phyloP scores from a whole-genome alignment of 1,140 invertebrate species.

The Dendrolimus kikuchii region DNA sequence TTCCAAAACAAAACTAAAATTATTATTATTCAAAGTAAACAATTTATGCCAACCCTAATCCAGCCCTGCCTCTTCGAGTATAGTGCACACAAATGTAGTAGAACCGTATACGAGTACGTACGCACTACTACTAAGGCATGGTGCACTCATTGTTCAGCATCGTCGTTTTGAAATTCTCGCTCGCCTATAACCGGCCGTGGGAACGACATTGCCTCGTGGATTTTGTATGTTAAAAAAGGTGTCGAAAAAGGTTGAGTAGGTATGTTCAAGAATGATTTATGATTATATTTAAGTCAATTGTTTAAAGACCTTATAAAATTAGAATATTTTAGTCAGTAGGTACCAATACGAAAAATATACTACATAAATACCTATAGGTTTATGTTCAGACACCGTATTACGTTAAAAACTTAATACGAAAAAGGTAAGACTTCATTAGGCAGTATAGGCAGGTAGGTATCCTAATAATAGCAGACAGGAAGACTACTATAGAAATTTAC shows the following conservation, averaged over 20 bases:
- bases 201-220: constrained; percentile 38
- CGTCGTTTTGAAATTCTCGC: constrained; percentile 59
- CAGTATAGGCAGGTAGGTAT: no score
- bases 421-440: no score
- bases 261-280: no score
- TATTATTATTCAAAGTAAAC: constrained; percentile 9
- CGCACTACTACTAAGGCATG: constrained; percentile 37
- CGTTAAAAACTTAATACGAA: no score
- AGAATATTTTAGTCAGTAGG: no score
- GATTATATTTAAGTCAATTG: no score
- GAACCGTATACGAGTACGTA: constrained; percentile 12
- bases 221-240: constrained; percentile 4
- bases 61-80: constrained; percentile 19
- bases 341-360: no score
- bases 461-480: no score
- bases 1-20: background rate
- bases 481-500: no score
- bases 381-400: no score
- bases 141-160: constrained; percentile 59
- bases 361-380: no score
- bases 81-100: constrained; percentile 31
- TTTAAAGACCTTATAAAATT: no score
- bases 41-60: constrained; percentile 3
- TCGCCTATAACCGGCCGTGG: constrained; percentile 50
- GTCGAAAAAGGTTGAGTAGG: background rate